Evolutionary conservation across 2,888 invertebrate genomes (phyloP), one percentile per base, ranked within the genome.

Genomic region (Orthosia gracilis): DNA sequence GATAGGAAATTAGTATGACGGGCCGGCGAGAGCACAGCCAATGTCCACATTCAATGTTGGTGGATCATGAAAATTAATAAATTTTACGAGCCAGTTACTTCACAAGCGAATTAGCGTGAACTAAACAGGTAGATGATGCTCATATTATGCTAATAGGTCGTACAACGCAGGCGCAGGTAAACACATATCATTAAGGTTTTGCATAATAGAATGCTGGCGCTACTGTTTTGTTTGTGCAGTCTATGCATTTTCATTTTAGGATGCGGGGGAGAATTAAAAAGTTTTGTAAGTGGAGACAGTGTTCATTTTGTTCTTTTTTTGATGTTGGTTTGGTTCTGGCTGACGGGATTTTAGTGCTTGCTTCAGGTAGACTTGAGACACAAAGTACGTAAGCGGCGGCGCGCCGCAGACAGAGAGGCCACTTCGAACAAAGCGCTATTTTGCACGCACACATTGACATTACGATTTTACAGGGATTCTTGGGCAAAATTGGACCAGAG

Each of bases 101-200:
- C 80, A 84, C 86, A 83, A 84, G 84, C 67, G 85, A 84, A 87
- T 90, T 88, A 89, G 82, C 71, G 70, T 73, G 72, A 78, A 73
- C 84, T 85, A 85, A 88, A 88, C 88, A 88, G 87, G 86, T 88
- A 87, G 86, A 87, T 83, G 82, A 79, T 83, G 74, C 83, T 84
- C 85, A 83, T 87, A 88, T 88, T 92, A 91, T 89, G 88, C 85
- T 89, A 90, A 90, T 89, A 85, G 85, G 73, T 79, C 73, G 82
- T 84, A 84, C 78, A 87, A 87, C 85, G 82, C 85, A 82, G 84
- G 80, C 84, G 81, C 83, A 76, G 71, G 81, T 79, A 80, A 81
- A 78, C 84, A 84, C 78, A 85, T 75, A 82, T 84, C 81, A 84
- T 86, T 83, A 80, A 82, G 58, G 74, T 85, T 78, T 82, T 85